Conservation (phyloP, 2,113 vertebrate genomes). For the Oreochromis aureus region DNA sequence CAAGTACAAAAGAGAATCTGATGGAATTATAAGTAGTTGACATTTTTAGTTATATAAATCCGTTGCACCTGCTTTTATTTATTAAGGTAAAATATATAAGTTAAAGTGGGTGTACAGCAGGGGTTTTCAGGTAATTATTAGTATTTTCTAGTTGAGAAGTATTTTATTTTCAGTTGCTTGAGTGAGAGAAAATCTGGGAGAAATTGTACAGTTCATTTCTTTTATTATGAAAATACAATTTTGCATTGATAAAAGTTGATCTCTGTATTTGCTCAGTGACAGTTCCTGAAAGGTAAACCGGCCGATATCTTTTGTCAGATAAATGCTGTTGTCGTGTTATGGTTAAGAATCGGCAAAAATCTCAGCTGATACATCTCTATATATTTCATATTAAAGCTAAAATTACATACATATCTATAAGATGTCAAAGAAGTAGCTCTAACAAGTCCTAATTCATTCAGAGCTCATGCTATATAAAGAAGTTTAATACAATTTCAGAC, state of each 20-base stretch:
- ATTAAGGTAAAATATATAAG: background rate
- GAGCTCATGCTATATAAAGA: background rate
- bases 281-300: background rate
- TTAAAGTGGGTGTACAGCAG: background rate
- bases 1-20: no score
- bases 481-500: background rate
- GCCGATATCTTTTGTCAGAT: no score
- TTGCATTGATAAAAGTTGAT: background rate
- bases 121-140: background rate
- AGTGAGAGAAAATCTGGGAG: background rate
- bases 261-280: fast-evolving
- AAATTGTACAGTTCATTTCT: background rate
- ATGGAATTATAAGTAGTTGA: background rate
- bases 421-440: background rate
- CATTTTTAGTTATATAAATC: background rate
- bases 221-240: background rate
- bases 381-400: background rate
- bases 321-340: no score
- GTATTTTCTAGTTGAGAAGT: background rate
- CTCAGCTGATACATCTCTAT: background rate
- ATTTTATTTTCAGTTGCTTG: background rate
- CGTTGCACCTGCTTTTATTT: background rate
- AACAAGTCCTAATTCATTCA: background rate
- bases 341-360: no score
- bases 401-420: background rate